Evolutionary conservation across 2,797 vertebrate genomes (phyloP).

Genomic region (Siniperca undulata): DNA sequence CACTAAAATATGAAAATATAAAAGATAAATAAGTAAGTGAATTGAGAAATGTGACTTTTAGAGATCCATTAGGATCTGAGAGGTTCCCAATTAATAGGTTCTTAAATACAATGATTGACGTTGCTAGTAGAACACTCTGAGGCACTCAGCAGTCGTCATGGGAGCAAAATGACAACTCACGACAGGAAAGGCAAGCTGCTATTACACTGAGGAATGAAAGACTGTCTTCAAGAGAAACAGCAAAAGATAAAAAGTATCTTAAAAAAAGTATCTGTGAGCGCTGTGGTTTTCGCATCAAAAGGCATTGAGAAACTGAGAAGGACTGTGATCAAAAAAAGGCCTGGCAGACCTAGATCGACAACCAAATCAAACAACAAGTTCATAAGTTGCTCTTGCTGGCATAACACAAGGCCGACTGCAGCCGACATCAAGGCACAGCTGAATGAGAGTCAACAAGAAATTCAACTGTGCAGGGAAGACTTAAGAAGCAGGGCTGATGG

Average conservation of each 20-base stretch:
- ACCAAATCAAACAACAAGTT: conserved; percentile 57
- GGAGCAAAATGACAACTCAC: conserved; percentile 65
- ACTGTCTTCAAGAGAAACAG: conserved; percentile 45
- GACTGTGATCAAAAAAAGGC: conserved; percentile 32
- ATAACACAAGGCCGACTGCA: conserved; percentile 24
- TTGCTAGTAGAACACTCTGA: conserved; percentile 48
- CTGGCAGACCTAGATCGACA: conserved; percentile 33
- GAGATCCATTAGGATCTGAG: conserved; percentile 68
- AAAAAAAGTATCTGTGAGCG: conserved; percentile 25
- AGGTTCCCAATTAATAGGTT: conserved; percentile 65
- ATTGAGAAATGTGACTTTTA: conserved; percentile 41
- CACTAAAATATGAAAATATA: not conserved
- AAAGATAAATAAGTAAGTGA: conserved; percentile 6
- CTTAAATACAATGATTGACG: conserved; percentile 57
- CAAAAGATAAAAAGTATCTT: not conserved
- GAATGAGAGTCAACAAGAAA: conserved; percentile 53
- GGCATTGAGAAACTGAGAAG: conserved; percentile 22
- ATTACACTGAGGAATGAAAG: conserved; percentile 65
- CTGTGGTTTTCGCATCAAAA: conserved; percentile 48
- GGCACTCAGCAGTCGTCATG: conserved; percentile 67
- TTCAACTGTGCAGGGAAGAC: conserved; percentile 47
- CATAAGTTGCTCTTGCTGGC: conserved; percentile 34
- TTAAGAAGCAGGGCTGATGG: conserved; percentile 56
- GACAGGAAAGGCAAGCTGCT: conserved; percentile 63
- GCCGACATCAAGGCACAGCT: conserved; percentile 51